Conservation (phyloP, 1,140 invertebrate species). For the Drosophila novamexicana region DNA sequence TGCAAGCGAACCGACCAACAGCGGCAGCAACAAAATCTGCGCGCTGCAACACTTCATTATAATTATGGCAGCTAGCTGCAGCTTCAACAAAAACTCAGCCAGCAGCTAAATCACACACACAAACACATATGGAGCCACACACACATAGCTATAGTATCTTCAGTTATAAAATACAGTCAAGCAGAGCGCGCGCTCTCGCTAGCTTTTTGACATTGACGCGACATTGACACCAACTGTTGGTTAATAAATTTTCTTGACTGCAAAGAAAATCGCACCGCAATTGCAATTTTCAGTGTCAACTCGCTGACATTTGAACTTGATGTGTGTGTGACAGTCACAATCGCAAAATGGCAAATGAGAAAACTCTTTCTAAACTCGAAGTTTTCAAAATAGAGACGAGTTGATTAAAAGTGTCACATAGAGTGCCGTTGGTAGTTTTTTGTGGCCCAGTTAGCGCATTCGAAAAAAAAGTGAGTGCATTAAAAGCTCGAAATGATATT, state of each 20-base stretch:
- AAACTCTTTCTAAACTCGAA: conserved; percentile 1
- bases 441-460: no score
- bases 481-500: no score
- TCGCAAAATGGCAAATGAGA: conserved; percentile 13
- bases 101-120: conserved; percentile 19
- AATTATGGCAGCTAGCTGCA: conserved; percentile 66
- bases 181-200: conserved; percentile 20
- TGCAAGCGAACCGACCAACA: conserved; percentile 31
- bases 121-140: conserved; percentile 11
- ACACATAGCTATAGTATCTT: conserved; percentile 4
- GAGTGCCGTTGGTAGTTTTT: neutral
- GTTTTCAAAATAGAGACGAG: neutral
- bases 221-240: conserved; percentile 77
- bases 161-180: conserved; percentile 27
- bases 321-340: conserved; percentile 11
- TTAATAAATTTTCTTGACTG: conserved; percentile 63
- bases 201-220: conserved; percentile 71
- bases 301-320: conserved; percentile 31
- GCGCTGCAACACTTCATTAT: conserved; percentile 75
- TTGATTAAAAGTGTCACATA: neutral
- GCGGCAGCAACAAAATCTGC: conserved; percentile 51
- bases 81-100: conserved; percentile 32
- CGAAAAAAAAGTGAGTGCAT: no score
- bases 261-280: conserved; percentile 37
- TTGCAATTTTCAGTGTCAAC: conserved; percentile 52